Evolutionary conservation across 2,113 vertebrate species (phyloP).

Genomic region (Dromaius novaehollandiae): DNA sequence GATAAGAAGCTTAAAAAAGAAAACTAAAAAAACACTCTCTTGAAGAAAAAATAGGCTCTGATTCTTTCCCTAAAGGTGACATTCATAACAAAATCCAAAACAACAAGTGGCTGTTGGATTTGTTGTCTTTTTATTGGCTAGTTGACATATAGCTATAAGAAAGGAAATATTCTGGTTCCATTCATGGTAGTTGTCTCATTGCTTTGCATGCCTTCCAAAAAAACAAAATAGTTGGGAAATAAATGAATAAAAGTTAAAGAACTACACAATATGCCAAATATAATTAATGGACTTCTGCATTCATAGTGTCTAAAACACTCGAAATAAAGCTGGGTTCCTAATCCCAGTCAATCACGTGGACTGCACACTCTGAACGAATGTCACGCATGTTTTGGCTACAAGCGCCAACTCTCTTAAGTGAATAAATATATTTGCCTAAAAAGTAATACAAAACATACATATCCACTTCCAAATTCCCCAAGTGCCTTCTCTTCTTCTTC

Average conservation of each 20-base stretch:
- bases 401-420: conserved; percentile 8
- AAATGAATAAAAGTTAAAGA: conserved; percentile 25
- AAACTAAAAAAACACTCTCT: conserved; percentile 20
- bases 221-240: conserved; percentile 9
- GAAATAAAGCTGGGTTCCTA: conserved; percentile 5
- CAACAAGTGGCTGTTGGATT: conserved; percentile 59
- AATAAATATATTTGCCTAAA: conserved; percentile 1
- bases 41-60: conserved; percentile 18
- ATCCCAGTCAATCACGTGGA: neutral
- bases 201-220: conserved; percentile 28
- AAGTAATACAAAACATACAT: conserved; percentile 46
- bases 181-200: neutral
- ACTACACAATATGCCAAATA: neutral
- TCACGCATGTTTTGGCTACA: conserved; percentile 20
- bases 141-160: neutral
- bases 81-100: neutral
- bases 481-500: neutral
- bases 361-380: neutral
- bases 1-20: conserved; percentile 32
- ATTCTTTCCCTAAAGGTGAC: conserved; percentile 46
- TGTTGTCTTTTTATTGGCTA: conserved; percentile 57
- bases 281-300: conserved; percentile 23
- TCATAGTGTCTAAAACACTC: neutral
- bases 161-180: conserved; percentile 32
- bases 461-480: neutral